These are phyloP conservation scores for Stenchaetothrips biformis DNA, from an alignment of 2,888 invertebrate species.

Conservation along the genomic window DNA sequence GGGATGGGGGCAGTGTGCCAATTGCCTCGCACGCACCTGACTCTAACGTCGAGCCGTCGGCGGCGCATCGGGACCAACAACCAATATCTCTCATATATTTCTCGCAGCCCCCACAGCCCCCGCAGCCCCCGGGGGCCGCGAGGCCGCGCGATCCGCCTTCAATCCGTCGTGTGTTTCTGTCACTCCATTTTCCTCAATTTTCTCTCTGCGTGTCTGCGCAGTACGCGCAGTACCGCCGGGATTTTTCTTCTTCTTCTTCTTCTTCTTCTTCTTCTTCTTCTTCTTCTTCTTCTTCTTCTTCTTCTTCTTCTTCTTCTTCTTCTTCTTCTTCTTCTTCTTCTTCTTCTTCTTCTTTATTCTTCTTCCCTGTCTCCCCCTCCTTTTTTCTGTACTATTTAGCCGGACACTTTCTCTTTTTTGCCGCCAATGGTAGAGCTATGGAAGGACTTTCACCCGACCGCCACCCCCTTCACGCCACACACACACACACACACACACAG, in stretches of 20 bases:
- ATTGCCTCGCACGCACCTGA: not conserved
- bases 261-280: not conserved
- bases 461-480: not conserved
- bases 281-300: not conserved
- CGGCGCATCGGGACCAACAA: too few species aligned
- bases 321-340: not conserved
- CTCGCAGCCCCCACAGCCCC: not conserved
- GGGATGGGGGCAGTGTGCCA: not conserved
- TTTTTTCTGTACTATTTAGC: too few species aligned
- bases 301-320: not conserved
- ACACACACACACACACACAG: not conserved
- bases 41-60: not conserved
- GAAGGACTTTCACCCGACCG: too few species aligned
- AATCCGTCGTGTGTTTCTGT: not conserved
- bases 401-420: too few species aligned
- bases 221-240: too few species aligned
- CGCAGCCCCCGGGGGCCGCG: not conserved
- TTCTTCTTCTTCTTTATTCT: not conserved
- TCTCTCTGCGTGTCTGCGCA: not conserved
- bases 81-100: not conserved
- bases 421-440: too few species aligned
- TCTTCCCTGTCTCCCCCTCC: not conserved
- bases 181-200: not conserved
- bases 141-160: too few species aligned
- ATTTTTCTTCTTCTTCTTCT: not conserved